Percentiles rank a stretch among this genome's conserved stretches.
These are phyloP conservation scores for Molothrus aeneus DNA, from an alignment of 2,797 vertebrate species.

Conservation along the genomic window DNA sequence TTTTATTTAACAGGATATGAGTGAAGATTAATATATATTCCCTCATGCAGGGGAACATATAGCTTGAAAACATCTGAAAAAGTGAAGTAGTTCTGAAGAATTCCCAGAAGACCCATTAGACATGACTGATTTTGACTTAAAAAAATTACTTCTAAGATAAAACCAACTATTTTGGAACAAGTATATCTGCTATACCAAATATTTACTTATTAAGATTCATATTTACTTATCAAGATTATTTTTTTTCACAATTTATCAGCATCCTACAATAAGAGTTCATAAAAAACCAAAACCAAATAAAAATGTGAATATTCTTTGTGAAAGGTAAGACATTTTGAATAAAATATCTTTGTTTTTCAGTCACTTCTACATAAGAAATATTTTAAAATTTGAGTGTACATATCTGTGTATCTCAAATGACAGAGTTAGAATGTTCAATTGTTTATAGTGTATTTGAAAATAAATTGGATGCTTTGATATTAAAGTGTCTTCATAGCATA, in stretches of 20 bases:
- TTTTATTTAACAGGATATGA: conserved; percentile 50
- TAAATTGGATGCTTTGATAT: neutral
- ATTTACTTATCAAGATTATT: neutral
- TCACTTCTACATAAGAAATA: neutral
- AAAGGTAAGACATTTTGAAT: neutral
- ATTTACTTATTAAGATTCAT: neutral
- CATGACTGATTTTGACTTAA: conserved; percentile 22
- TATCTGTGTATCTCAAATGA: neutral
- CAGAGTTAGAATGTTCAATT: neutral
- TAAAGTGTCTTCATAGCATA: neutral
- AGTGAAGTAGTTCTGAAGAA: conserved; percentile 40
- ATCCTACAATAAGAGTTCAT: neutral
- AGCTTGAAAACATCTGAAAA: conserved; percentile 42
- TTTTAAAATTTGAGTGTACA: neutral
- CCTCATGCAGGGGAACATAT: conserved; percentile 1
- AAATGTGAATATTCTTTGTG: neutral
- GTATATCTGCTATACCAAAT: neutral
- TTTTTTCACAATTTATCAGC: neutral
- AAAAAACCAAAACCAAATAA: neutral
- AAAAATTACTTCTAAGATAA: conserved; percentile 48
- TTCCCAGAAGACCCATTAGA: conserved; percentile 3
- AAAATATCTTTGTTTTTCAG: neutral
- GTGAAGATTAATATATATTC: conserved; percentile 49
- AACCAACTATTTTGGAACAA: neutral
- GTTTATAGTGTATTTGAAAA: neutral